These are phyloP conservation scores for Leucania comma DNA, from an alignment of 2,888 invertebrate genomes.

Conservation along the genomic window DNA sequence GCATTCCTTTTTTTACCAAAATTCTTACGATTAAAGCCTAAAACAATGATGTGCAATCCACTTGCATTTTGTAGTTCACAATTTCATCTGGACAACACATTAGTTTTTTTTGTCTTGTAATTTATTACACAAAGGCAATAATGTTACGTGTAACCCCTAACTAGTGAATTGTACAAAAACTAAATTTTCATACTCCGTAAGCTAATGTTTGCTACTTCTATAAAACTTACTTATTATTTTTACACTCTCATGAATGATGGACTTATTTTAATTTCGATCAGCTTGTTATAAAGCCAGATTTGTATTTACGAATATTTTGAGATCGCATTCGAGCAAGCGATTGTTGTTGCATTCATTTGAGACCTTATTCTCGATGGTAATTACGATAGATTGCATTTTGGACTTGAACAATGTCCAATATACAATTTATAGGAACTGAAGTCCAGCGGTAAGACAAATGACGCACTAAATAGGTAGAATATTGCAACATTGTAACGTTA, in stretches of 20 bases:
- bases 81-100: conserved; percentile 61
- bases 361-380: conserved; percentile 36
- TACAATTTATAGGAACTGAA: conserved; percentile 47
- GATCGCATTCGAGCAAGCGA: conserved; percentile 43
- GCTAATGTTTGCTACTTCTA: conserved; percentile 81
- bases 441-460: conserved; percentile 23
- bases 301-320: conserved; percentile 30
- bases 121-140: conserved; percentile 72
- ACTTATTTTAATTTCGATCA: conserved; percentile 45
- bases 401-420: conserved; percentile 16
- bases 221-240: conserved; percentile 85
- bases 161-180: conserved; percentile 89
- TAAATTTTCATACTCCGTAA: conserved; percentile 83
- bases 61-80: conserved; percentile 66
- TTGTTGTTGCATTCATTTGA: conserved; percentile 18
- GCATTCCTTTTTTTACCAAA: conserved; percentile 70
- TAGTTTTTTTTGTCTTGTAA: conserved; percentile 58
- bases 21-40: conserved; percentile 63
- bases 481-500: background rate
- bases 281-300: conserved; percentile 35
- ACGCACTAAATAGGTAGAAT: background rate
- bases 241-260: conserved; percentile 75
- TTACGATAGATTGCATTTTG: conserved; percentile 36
- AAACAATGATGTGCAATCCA: conserved; percentile 68
- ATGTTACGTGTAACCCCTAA: conserved; percentile 79